Evolutionary conservation across 2,888 invertebrate genomes (phyloP).

Genomic region (Andrena bicolor): DNA sequence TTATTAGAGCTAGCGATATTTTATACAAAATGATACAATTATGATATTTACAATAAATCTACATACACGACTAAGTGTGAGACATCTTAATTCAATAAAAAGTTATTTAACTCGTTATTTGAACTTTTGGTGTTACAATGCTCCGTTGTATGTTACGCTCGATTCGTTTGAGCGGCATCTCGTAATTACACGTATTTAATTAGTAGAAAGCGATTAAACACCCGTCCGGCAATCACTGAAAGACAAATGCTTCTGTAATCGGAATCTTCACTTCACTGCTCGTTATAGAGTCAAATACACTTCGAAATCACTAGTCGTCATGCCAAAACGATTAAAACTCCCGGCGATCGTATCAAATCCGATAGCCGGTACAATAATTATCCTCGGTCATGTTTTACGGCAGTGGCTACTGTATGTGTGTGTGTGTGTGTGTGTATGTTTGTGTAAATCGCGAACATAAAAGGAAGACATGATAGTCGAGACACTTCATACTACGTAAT

Average conservation of each 20-base stretch:
- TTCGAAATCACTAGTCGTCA: slow-evolving; percentile 41
- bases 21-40: slow-evolving; percentile 74
- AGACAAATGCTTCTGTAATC: slow-evolving; percentile 52
- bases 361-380: slow-evolving; percentile 8
- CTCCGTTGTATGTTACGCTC: slow-evolving; percentile 51
- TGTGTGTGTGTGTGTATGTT: neutral
- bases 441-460: slow-evolving; percentile 44
- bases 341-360: slow-evolving; percentile 8
- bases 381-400: slow-evolving; percentile 36
- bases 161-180: slow-evolving; percentile 36
- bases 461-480: slow-evolving; percentile 52
- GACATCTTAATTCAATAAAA: slow-evolving; percentile 61
- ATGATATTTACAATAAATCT: slow-evolving; percentile 72
- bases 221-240: slow-evolving; percentile 42
- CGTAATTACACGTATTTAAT: slow-evolving; percentile 35
- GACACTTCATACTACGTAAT: slow-evolving; percentile 31
- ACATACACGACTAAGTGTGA: slow-evolving; percentile 58
- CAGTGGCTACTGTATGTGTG: slow-evolving; percentile 26
- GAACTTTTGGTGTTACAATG: slow-evolving; percentile 65
- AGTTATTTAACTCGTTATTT: slow-evolving; percentile 60
- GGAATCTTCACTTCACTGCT: slow-evolving; percentile 45
- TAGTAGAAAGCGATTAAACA: slow-evolving; percentile 51
- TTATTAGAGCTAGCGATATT: slow-evolving; percentile 63
- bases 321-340: slow-evolving; percentile 56
- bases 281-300: slow-evolving; percentile 26